Evolutionary conservation across 2,797 vertebrate species (phyloP), one percentile per base, ranked within the genome.

Genomic region (Myotis myotis): DNA sequence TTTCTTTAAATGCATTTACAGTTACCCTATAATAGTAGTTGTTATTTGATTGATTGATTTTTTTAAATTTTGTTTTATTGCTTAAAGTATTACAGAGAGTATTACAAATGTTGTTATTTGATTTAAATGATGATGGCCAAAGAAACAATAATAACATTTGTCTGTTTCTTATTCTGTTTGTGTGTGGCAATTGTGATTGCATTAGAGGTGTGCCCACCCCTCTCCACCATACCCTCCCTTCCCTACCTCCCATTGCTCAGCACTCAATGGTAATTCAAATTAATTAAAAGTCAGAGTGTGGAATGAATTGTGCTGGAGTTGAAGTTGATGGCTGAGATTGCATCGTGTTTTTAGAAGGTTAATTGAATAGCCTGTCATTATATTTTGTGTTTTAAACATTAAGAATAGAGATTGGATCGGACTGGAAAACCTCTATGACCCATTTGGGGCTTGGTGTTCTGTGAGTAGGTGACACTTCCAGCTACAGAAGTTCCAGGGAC

Each of bases 331-430:
- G 28, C 71, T 66, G 28, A 84, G 19, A n/a, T 41, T 33, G 30
- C 51, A 51, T 28, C 1, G 0, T 79, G 68, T 83, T 78, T 55
- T 87, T 25, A 84, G 80, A 79, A 87, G 85, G 33, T 88, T 87
- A 71, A 90, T 72, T 28, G 53, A 72, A 79, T 88, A 72, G 64
- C 38, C 38, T 84, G 57, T 62, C 76, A 60, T 66, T 92, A 36
- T 70, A 75, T 89, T 86, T 85, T 51, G 28, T 85, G n/a, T 85
- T 94, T 90, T 86, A 22, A 33, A 93, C 93, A 91, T 87, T 57
- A 94, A 83, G 57, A 80, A n/a, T 55, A 78, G 68, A 91, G 71
- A 91, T 87, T 72, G 23, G n/a, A 72, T 74, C 81, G 53, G 44
- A 53, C 79, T 94, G 85, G 75, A 92, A 95, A 74, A 92, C 36